Evolutionary conservation across 2,113 vertebrate species (phyloP).

Genomic region (Chaenocephalus aceratus): DNA sequence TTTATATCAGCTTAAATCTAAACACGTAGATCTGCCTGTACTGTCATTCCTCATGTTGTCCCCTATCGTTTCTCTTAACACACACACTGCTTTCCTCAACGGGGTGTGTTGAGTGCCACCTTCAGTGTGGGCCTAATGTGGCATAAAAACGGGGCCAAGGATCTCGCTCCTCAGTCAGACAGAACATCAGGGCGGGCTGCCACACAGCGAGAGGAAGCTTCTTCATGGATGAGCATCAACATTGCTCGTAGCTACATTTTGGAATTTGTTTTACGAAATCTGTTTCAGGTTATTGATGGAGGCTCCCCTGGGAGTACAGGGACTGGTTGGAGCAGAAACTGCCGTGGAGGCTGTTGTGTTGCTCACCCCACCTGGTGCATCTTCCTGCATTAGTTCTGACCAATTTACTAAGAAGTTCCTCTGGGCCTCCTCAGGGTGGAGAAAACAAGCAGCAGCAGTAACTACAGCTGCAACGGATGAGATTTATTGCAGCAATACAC

Average conservation of each 20-base stretch:
- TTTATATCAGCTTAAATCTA: slow-evolving; percentile 30
- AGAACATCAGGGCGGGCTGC: slow-evolving; percentile 47
- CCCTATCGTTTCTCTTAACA: not conserved
- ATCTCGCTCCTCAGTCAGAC: slow-evolving; percentile 56
- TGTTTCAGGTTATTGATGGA: slow-evolving; percentile 43
- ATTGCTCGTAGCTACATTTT: slow-evolving; percentile 38
- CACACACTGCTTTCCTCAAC: slow-evolving; percentile 15
- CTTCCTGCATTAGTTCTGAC: slow-evolving; percentile 66
- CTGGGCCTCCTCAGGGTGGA: slow-evolving; percentile 41
- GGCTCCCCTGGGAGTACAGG: slow-evolving; percentile 19
- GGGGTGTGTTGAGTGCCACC: slow-evolving; percentile 36
- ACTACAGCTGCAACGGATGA: slow-evolving; percentile 30
- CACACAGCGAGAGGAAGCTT: slow-evolving; percentile 34
- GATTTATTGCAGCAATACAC: slow-evolving; percentile 22
- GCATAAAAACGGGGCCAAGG: slow-evolving; percentile 72
- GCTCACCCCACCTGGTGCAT: slow-evolving; percentile 57
- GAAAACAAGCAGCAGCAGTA: slow-evolving; percentile 36
- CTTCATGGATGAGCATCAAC: slow-evolving; percentile 55
- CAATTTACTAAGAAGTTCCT: slow-evolving; percentile 64
- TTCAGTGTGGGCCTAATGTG: slow-evolving; percentile 69
- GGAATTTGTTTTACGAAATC: slow-evolving; percentile 25
- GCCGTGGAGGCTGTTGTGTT: slow-evolving; percentile 36
- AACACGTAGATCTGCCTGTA: not conserved
- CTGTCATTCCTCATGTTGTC: not conserved
- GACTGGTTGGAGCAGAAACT: slow-evolving; percentile 20